Evolutionary conservation across 2,888 invertebrate species (phyloP), one percentile per base, ranked within the genome.

Genomic region (Teleiodes luculella): DNA sequence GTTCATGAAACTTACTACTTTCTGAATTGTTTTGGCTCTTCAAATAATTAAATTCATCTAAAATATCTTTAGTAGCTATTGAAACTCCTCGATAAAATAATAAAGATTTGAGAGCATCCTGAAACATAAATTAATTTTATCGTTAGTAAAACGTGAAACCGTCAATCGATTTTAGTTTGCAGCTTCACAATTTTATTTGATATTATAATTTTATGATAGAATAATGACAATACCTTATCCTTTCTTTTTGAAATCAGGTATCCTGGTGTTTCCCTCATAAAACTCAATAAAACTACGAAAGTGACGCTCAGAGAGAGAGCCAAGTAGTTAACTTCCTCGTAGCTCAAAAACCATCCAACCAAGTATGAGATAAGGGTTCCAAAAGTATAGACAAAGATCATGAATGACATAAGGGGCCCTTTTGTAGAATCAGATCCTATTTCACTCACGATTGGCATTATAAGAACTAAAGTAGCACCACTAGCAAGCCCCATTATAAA

Each of bases 381-480:
- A 0, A 65, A 3, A 49, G 65, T 68, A 46, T 60, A 74, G 3
- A 64, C 33, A 28, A 70, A 58, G 1, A 50, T 10, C 1, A 58
- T 2, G 0, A 64, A 16, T 2, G 65, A 50, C 0, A 64, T 43
- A 1, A 69, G 50, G n/a, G 66, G 55, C 0, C 75, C 77, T 45
- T 67, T 60, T 5, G 70, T 51, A 2, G 61, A 58, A 0, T 52
- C 48, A 3, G 72, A 65, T 4, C 62, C 63, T 45, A 92, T 91
- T 68, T 94, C 94, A 1, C 83, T 76, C 2, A 89, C 72, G 67
- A 84, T 91, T 7, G 91, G 74, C 0, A 92, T 86, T 0, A 78
- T 78, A n/a, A 90, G 70, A 20, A 90, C 81, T 8, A 91, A 73
- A 0, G 82, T 67, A 28, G 91, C 77, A 1, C 88, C 89, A 4